Conservation (phyloP, 2,113 vertebrate genomes). For the Thermophis baileyi region DNA sequence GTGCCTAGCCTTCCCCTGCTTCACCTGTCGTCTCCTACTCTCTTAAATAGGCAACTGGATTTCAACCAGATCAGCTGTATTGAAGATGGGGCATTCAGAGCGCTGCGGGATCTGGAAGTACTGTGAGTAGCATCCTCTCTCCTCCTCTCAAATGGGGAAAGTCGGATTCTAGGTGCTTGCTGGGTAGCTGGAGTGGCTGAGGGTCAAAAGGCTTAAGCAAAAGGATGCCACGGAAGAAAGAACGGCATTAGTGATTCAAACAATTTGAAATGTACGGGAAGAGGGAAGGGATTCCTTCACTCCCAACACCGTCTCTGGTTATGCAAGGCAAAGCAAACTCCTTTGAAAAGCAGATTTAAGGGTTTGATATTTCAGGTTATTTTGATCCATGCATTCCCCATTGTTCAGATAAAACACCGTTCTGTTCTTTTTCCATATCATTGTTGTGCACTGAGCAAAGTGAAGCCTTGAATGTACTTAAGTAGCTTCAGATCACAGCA, state of each 20-base stretch:
- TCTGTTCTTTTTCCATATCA: slow-evolving; percentile 9
- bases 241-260: neutral
- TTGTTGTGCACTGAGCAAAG: slow-evolving; percentile 9
- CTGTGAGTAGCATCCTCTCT: slow-evolving; percentile 84
- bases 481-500: neutral
- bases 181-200: slow-evolving; percentile 34
- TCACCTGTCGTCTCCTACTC: slow-evolving; percentile 67
- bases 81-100: slow-evolving; percentile 92
- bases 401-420: neutral
- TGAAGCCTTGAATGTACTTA: neutral
- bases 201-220: slow-evolving; percentile 44
- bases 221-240: slow-evolving; percentile 49
- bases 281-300: slow-evolving; percentile 14
- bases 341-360: neutral
- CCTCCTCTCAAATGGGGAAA: slow-evolving; percentile 47
- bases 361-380: slow-evolving; percentile 22
- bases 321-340: slow-evolving; percentile 14
- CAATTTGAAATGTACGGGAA: slow-evolving; percentile 7
- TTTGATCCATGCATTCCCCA: slow-evolving; percentile 26
- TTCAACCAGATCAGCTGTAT: slow-evolving; percentile 99
- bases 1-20: slow-evolving; percentile 27
- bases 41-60: slow-evolving; percentile 92
- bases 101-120: slow-evolving; percentile 94
- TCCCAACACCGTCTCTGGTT: neutral
- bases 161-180: slow-evolving; percentile 48